Percentiles rank a stretch among this genome's conserved stretches.
These are phyloP conservation scores for Ashinkailepas kermadecensis DNA, from an alignment of 2,888 invertebrate species.

Conservation along the genomic window DNA sequence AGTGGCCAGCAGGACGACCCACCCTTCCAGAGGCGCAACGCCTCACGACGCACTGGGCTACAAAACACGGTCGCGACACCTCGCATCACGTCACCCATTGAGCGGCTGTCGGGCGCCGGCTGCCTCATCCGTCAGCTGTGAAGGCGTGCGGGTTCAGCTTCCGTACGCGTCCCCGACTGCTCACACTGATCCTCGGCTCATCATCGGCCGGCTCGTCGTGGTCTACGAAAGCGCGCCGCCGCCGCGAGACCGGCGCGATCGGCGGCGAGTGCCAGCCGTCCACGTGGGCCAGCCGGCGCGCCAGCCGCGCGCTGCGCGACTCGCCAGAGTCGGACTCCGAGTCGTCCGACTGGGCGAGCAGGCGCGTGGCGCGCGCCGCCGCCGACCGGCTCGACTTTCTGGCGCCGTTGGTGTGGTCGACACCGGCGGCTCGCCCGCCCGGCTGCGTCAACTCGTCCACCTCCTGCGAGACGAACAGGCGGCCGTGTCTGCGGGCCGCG, in stretches of 20 bases:
- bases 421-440: neutral
- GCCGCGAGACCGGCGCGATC: neutral
- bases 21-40: no score
- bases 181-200: neutral
- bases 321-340: neutral
- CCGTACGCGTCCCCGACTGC: conserved; percentile 4
- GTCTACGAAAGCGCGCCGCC: neutral
- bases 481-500: neutral
- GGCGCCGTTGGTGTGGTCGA: neutral
- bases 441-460: neutral
- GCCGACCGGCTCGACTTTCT: conserved; percentile 10
- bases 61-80: no score
- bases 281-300: neutral
- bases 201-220: neutral
- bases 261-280: neutral
- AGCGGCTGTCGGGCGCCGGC: no score
- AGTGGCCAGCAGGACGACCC: neutral
- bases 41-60: no score
- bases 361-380: neutral
- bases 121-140: neutral
- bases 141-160: conserved; percentile 6
- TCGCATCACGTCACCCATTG: no score
- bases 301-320: neutral
- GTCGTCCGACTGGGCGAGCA: neutral
- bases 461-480: neutral